phyloP scores from a whole-genome alignment of 2,113 vertebrate genomes.

The Engystomops pustulosus region DNA sequence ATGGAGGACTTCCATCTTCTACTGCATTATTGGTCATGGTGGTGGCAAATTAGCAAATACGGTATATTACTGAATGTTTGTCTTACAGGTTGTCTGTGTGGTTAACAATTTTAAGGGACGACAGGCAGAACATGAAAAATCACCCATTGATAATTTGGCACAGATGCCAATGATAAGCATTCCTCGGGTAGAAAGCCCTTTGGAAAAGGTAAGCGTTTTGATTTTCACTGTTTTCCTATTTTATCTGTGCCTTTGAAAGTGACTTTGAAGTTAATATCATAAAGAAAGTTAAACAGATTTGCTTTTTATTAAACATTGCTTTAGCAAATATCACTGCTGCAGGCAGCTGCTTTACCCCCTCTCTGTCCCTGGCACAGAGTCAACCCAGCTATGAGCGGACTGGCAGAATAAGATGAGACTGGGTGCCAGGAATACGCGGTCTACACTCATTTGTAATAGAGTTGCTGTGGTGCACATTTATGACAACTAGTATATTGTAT shows the following conservation, averaged over 20 bases:
- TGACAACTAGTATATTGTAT: neutral
- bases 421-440: neutral
- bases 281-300: neutral
- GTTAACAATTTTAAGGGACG: conserved; percentile 97
- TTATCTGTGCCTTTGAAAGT: neutral
- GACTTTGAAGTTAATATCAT: neutral
- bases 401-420: neutral
- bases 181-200: conserved; percentile 87
- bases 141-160: conserved; percentile 72
- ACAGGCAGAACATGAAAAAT: conserved; percentile 82
- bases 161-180: conserved; percentile 82
- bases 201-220: conserved; percentile 87
- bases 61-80: neutral
- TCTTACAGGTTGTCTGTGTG: conserved; percentile 90
- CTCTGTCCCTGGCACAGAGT: neutral
- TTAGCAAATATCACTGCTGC: neutral
- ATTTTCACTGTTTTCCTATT: neutral
- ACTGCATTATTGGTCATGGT: too few relatives aligned
- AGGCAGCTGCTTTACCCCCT: neutral
- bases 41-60: neutral
- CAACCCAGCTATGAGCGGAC: neutral
- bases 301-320: neutral
- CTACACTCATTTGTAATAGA: neutral
- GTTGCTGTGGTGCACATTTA: neutral
- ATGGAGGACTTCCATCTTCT: too few relatives aligned